phyloP scores from a whole-genome alignment of 2,888 invertebrate species.

The Agrotis exclamationis region DNA sequence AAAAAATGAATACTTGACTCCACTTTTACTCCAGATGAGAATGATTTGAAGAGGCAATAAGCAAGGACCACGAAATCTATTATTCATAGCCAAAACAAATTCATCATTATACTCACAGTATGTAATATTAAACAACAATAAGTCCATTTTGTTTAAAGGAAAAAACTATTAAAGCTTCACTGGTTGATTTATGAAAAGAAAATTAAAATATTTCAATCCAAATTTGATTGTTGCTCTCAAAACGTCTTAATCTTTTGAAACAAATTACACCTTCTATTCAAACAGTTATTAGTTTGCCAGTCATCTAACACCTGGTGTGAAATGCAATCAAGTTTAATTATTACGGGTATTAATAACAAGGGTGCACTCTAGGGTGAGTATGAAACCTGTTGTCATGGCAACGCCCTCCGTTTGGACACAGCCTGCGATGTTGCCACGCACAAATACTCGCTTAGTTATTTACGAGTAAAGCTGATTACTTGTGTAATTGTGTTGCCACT shows the following conservation, averaged over 20 bases:
- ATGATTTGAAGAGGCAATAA: conserved; percentile 1
- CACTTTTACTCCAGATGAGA: conserved; percentile 2
- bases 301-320: conserved; percentile 90
- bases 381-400: conserved; percentile 85
- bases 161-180: background rate
- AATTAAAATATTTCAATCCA: no score
- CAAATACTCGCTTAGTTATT: conserved; percentile 86
- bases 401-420: conserved; percentile 85
- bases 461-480: conserved; percentile 88
- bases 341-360: conserved; percentile 91
- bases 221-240: conserved; percentile 43
- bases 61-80: conserved; percentile 1
- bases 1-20: conserved; percentile 25
- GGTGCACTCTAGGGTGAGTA: conserved; percentile 86
- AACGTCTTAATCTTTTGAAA: conserved; percentile 63
- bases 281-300: conserved; percentile 78
- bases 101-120: conserved; percentile 10
- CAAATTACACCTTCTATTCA: conserved; percentile 69
- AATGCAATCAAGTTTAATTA: conserved; percentile 91
- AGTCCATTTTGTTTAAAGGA: background rate
- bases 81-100: conserved; percentile 23
- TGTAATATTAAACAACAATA: conserved; percentile 10
- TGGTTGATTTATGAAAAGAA: background rate
- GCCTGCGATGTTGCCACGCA: conserved; percentile 82
- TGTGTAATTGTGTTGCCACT: conserved; percentile 81